phyloP scores from a whole-genome alignment of 2,797 vertebrate genomes.

The Macrochelys suwanniensis region DNA sequence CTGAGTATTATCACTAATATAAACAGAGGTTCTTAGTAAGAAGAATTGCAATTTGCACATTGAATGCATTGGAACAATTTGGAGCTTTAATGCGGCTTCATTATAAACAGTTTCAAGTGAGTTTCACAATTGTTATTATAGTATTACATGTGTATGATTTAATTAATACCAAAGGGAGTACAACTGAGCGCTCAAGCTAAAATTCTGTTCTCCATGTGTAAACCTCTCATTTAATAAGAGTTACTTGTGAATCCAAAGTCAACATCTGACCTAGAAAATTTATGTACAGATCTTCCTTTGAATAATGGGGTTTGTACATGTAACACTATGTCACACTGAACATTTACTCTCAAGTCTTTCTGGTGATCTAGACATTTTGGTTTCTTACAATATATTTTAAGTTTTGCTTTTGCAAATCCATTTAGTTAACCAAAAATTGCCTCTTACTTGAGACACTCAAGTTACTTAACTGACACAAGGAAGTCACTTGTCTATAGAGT shows the following conservation, averaged over 20 bases:
- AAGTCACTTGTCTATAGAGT: not conserved
- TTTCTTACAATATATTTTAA: not conserved
- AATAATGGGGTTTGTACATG: not conserved
- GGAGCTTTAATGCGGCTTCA: not conserved
- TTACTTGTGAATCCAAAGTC: not conserved
- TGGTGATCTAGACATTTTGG: not conserved
- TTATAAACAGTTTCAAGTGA: not conserved
- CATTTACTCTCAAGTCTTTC: not conserved
- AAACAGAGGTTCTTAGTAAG: not conserved
- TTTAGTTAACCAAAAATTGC: not conserved
- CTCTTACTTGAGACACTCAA: not conserved
- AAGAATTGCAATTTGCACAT: rapidly evolving
- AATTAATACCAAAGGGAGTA: not conserved
- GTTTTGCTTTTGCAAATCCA: not conserved
- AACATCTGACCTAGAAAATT: not conserved
- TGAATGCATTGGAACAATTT: not conserved
- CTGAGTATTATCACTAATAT: not conserved
- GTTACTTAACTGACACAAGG: not conserved
- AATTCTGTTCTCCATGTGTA: rapidly evolving
- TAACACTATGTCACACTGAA: not conserved
- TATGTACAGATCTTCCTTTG: not conserved
- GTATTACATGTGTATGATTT: not conserved
- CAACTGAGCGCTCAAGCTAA: not conserved
- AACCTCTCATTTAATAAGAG: rapidly evolving
- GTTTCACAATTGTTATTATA: not conserved